Base-by-base conservation (phyloP, 2,113 vertebrate species). In the Ameiurus melas region DNA sequence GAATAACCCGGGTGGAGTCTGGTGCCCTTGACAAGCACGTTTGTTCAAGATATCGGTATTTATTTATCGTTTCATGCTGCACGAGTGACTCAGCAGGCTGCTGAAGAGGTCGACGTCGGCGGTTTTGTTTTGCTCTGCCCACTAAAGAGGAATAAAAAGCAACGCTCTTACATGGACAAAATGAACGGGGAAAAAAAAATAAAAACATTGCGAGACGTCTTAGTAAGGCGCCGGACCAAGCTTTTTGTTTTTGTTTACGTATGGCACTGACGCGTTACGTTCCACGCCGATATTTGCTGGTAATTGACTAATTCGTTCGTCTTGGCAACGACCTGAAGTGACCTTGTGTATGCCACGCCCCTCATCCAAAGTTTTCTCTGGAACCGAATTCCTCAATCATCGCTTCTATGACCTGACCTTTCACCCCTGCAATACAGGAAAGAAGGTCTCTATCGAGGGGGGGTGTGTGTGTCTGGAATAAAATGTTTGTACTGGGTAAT, bases 381-480 rank as follows among this genome's bases (percentile, higher is more conserved):
- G 30, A 84, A 89, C 60, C 12, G 51, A 71, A 87, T 53, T 62
- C 57, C 43, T 60, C 33, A 58, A 43, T 14, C 25, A 3, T 39
- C 25, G 39, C 57, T 20, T 7, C 55, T 57, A 43, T 58, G 55
- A 77, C 71, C 60, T 83, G 71, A 87, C 89, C 81, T 83, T 27
- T 47, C 14, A 84, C 66, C 70, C 55, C 66, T 47, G 19, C 27
- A 43, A 51, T 22, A 14, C 19, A 27, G 33, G 43, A 68, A 53
- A 30, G 83, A 7, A 53, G 1, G 55, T 60, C 33, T 83, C 86
- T 43, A 75, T 75, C 71, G 43, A 4, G 20, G 36, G 43, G 71
- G 19, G 20, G 8, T n/a, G n/a, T n/a, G n/a, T n/a, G 43, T 36
- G 36, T 25, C 36, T 13, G 27, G 36, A 75, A 43, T 75, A 43